Evolutionary conservation across 2,888 invertebrate species (phyloP), one percentile per base, ranked within the genome.

Genomic region (Meta bourneti): DNA sequence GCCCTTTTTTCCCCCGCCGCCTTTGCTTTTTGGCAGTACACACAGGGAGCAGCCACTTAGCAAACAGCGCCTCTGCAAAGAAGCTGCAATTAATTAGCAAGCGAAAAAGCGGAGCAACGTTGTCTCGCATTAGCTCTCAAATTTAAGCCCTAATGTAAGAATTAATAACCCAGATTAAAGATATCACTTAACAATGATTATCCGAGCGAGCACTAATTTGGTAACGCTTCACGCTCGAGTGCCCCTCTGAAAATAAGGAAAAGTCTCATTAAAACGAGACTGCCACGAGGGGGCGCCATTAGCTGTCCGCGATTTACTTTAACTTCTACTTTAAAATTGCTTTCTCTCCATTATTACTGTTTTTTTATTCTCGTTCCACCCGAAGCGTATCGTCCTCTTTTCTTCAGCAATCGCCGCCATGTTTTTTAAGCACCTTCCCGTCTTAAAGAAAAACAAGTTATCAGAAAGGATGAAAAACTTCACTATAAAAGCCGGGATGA

Each of bases 141-240:
- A 91, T 91, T 91, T 91, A 91, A 87, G 87, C 91, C 69, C 91
- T 91, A 91, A 91, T 91, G 91, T 87, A 87, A 91, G 91, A 91
- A 91, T 91, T 91, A 91, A 91, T 91, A 91, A 91, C 91, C 87
- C 86, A 91, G 91, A 91, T 91, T 91, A 91, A 91, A 87, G 91
- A 91, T 91, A 91, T 91, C 91, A 91, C 91, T 91, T 91, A 91
- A 91, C 91, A 91, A 91, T 91, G 87, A 91, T 91, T 91, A 91
- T 91, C 91, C 82, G 78, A n/a, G 91, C 91, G 87, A 91, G 77
- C 82, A 82, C 87, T 91, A 87, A 91, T 91, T 91, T 91, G 82
- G 91, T 91, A 91, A 91, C 91, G 91, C 91, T 91, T 91, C 91
- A 86, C 78, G 91, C 78, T 87, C 78, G 87, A 78, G 81, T 85